Evolutionary conservation across 2,888 invertebrate genomes (phyloP), one percentile per base, ranked within the genome.

Genomic region (Limnephilus marmoratus): DNA sequence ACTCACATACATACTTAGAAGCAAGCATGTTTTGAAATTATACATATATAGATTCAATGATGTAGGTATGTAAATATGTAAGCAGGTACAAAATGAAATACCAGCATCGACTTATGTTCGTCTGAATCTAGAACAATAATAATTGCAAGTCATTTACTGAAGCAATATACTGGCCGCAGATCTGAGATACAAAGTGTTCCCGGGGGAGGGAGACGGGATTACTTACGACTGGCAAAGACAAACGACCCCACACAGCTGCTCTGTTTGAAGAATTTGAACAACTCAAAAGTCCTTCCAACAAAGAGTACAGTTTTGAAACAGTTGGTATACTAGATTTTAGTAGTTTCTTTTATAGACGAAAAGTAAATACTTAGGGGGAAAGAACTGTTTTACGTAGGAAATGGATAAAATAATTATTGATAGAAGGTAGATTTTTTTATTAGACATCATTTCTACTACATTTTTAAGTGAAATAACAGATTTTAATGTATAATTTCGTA

Each of bases 121-220:
- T 24, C 49, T 68, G 53, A 18, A 68, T 68, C 53, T 18, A 7
- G 5, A 24, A 68, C 53, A 68, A 68, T 24, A 24, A 68, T 68
- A 68, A 68, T 68, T 68, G 53, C 53, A 24, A 68, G 53, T 68
- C 53, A 68, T 68, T 68, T 68, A 18, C 24, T 1, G 18, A 24
- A 68, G 53, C 53, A 68, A 18, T 68, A 68, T 68, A 68, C 83
- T 34, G 34, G 31, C 83, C 83, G 29, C 83, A 83, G 34, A 83
- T 34, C 37, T 83, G 83, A 34, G 83, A 83, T 83, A 83, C 83
- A 83, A 83, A 83, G 34, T 34, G 83, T 37, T 83, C 83, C 83
- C 83, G 12, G 15, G 83, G 37, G 83, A 18, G 37, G 24, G 29
- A 29, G 12, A 12, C 2, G 83, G 18, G 83, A 83, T 83, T 18